These are phyloP conservation scores for Myanophis thanlyinensis DNA, from an alignment of 2,113 vertebrate genomes.

Conservation along the genomic window DNA sequence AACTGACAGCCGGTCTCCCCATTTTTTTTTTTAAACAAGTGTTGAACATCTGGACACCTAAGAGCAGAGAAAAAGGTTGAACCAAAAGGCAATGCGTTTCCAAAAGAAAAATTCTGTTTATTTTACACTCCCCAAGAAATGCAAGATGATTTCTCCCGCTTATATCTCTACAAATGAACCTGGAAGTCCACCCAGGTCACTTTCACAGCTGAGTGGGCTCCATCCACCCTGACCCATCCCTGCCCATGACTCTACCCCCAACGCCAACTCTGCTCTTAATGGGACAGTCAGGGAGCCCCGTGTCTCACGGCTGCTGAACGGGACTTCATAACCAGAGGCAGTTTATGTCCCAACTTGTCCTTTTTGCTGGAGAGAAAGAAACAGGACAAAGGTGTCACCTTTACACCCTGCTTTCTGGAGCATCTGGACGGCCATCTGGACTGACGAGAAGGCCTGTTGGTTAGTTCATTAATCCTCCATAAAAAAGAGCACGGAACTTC, in stretches of 20 bases:
- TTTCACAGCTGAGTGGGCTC: background rate
- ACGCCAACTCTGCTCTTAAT: background rate
- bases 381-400: background rate
- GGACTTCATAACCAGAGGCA: background rate
- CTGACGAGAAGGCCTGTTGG: background rate
- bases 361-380: background rate
- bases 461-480: background rate
- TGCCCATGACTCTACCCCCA: background rate
- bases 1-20: background rate
- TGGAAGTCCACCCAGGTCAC: background rate
- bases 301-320: background rate
- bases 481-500: background rate
- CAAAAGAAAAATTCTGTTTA: background rate
- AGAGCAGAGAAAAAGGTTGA: background rate
- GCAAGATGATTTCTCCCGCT: background rate
- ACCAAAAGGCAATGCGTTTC: background rate
- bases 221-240: background rate
- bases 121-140: background rate
- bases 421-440: background rate
- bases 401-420: background rate
- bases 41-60: accelerated
- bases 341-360: background rate
- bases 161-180: background rate
- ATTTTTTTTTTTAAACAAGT: background rate
- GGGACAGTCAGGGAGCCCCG: background rate